Evolutionary conservation across 2,113 vertebrate species (phyloP), one percentile per base, ranked within the genome.

Genomic region (Salvelinus fontinalis): DNA sequence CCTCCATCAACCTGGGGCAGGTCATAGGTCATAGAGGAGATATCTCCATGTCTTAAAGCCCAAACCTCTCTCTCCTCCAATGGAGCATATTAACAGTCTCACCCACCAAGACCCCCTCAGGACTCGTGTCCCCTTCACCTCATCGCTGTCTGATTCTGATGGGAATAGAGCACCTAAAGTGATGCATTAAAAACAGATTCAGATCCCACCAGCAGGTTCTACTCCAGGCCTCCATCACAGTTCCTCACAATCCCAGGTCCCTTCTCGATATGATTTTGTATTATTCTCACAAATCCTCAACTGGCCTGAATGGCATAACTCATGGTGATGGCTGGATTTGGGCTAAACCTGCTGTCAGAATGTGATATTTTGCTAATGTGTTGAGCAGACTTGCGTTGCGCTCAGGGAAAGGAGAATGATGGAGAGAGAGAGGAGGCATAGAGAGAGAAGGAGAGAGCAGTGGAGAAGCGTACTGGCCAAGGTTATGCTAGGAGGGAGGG

Each of bases 261-360:
- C 79, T 74, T 70, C 72, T 54, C 79, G 85, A 83, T 85, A 81
- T 84, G 79, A 88, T 89, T 89, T 77, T 77, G 78, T 84, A 76
- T 73, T 70, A 79, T 76, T 65, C 85, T 86, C 79, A 75, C 84
- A 83, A 85, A 88, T 88, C 81, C 70, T 12, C 79, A 75, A 78
- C 70, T 84, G 22, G 67, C 79, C 85, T 70, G 68, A 27, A 80
- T 31, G 72, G 79, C 85, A 89, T 88, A 90, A 90, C 84, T 93
- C 89, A 88, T 86, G 49, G 44, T 87, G 86, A 89, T 85, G 81
- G 85, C 75, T 85, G 81, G 83, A 89, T 91, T 89, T 89, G 85
- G 81, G 54, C 71, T 85, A 82, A 89, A 88, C 85, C 87, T 75
- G 78, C 87, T 44, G 86, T 92, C 89, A 84, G 84, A 91, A 87